phyloP scores from a whole-genome alignment of 2,888 invertebrate genomes.

The Carabus problematicus region DNA sequence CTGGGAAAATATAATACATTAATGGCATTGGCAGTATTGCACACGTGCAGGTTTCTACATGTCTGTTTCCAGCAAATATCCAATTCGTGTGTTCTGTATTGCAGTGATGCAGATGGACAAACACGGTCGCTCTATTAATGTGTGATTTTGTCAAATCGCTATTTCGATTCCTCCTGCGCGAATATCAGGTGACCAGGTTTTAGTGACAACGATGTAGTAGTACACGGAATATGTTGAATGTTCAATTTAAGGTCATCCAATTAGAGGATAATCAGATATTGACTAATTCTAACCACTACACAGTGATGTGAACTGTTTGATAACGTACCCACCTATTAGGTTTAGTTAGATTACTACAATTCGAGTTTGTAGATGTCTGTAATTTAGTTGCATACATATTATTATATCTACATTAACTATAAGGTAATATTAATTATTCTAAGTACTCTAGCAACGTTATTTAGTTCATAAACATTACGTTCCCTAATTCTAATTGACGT shows the following conservation, averaged over 20 bases:
- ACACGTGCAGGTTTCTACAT: too few species aligned
- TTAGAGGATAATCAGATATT: slow-evolving; percentile 32
- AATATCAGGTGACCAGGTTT: too few species aligned
- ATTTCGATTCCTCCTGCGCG: background rate
- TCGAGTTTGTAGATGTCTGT: too few species aligned
- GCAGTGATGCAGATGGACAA: background rate
- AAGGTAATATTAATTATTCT: too few species aligned
- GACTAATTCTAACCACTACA: slow-evolving; percentile 20
- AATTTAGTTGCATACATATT: too few species aligned
- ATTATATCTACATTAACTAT: too few species aligned
- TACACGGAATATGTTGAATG: slow-evolving; percentile 4
- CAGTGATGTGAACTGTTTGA: background rate
- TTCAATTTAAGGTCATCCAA: slow-evolving; percentile 33
- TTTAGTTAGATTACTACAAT: background rate
- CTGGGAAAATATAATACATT: too few species aligned
- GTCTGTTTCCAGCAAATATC: too few species aligned
- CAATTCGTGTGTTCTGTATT: too few species aligned
- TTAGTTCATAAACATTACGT: slow-evolving; percentile 6
- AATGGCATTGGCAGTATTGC: too few species aligned
- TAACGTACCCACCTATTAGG: slow-evolving; percentile 1
- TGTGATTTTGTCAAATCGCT: background rate
- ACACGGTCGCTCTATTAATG: background rate
- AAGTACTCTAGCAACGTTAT: background rate
- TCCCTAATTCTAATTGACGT: background rate
- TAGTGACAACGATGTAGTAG: background rate